Percentiles rank a stretch among this genome's conserved stretches.
Evolutionary conservation across 2,888 invertebrate species (phyloP).

Genomic region (Melolontha melolontha): DNA sequence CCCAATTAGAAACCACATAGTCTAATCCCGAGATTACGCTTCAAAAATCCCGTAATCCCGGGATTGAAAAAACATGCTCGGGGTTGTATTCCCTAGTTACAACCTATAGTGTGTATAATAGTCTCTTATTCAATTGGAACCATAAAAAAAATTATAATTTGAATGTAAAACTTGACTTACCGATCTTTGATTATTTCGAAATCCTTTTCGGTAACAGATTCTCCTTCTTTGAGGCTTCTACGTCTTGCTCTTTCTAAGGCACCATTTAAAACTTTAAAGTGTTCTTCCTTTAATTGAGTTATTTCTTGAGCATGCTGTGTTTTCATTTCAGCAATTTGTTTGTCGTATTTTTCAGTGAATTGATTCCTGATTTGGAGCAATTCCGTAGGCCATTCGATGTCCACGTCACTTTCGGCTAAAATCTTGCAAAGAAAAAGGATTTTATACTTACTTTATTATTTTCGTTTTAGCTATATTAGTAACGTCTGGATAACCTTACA

Average conservation of each 20-base stretch:
- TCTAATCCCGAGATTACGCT: too few relatives aligned
- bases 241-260: conserved; percentile 59
- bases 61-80: too few relatives aligned
- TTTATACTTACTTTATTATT: too few relatives aligned
- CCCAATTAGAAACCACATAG: too few relatives aligned
- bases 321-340: conserved; percentile 70
- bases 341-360: conserved; percentile 76
- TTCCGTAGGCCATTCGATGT: conserved; percentile 83
- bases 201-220: conserved; percentile 69
- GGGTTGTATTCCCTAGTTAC: too few relatives aligned
- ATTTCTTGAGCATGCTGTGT: conserved; percentile 74
- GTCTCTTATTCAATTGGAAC: too few relatives aligned
- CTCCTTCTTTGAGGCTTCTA: conserved; percentile 56
- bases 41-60: too few relatives aligned
- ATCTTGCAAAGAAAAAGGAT: conserved; percentile 66
- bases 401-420: conserved; percentile 75
- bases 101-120: too few relatives aligned
- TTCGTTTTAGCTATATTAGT: too few relatives aligned
- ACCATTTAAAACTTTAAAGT: conserved; percentile 58
- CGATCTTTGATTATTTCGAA: conserved; percentile 73
- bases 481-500: too few relatives aligned
- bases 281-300: conserved; percentile 59
- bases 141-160: too few relatives aligned
- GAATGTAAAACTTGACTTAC: conserved; percentile 59
- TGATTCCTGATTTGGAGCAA: conserved; percentile 78